These are phyloP conservation scores for Ailuropoda melanoleuca DNA, from an alignment of 2,113 vertebrate genomes.

Conservation along the genomic window DNA sequence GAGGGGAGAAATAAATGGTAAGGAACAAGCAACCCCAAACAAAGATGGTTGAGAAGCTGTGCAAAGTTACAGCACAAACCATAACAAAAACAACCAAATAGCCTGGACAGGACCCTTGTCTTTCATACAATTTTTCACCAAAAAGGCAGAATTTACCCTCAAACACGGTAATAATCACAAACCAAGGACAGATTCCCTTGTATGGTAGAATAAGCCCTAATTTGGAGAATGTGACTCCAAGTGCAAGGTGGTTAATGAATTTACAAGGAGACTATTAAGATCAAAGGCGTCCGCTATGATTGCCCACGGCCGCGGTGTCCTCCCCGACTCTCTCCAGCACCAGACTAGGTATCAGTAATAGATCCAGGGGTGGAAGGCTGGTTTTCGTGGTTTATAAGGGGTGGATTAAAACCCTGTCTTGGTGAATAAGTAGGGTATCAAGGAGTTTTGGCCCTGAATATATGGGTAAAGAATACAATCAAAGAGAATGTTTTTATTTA, in stretches of 20 bases:
- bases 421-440: too few relatives aligned
- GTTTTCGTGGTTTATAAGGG: too few relatives aligned
- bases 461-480: accelerated
- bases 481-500: background rate
- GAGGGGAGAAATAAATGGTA: background rate
- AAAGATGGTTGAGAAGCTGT: background rate
- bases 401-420: background rate
- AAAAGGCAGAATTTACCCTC: too few relatives aligned
- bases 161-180: background rate
- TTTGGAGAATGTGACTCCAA: background rate
- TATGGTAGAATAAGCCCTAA: background rate
- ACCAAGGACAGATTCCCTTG: background rate
- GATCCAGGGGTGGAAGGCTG: background rate
- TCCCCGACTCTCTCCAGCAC: background rate
- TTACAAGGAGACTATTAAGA: background rate
- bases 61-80: background rate
- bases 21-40: background rate
- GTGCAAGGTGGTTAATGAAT: background rate
- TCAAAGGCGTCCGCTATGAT: accelerated
- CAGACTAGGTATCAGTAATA: accelerated
- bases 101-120: background rate
- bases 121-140: background rate
- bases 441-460: background rate
- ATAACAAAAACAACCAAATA: background rate
- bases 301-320: accelerated